Base-by-base conservation (phyloP, 2,797 vertebrate species). In the Channa striata region DNA sequence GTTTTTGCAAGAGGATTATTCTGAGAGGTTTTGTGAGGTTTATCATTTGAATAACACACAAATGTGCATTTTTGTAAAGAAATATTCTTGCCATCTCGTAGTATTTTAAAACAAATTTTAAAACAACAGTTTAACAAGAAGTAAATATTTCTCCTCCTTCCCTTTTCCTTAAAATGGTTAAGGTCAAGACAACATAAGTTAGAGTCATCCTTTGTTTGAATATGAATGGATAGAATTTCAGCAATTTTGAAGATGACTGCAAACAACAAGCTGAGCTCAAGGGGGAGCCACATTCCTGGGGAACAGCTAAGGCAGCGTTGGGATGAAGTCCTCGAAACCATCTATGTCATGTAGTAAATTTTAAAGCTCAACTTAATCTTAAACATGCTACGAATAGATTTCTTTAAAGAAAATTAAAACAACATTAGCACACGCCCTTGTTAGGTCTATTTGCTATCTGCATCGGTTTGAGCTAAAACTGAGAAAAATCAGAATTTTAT, bases 281-380 rank as follows among this genome's bases (percentile, higher is more conserved):
- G 85, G 19, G 62, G 75, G 53, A 21, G 68, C 49, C 23, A 78
- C 19, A 16, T 4, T n/a, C 14, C 52, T 14, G 2, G 47, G 33
- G n/a, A 59, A 54, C 2, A 67, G 49, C 21, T 2, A 1, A 20
- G 11, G 53, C 43, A 50, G 42, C 1, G 9, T 23, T 12, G 6
- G 6, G 48, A 61, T 71, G 52, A 0, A 1, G 36, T 51, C 36
- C 69, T 80, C 43, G 44, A 64, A 82, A 56, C 47, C 43, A 74
- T 25, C 76, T 56, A 80, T 84, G 51, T 74, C 75, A 82, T 72
- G 81, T n/a, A 77, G 21, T 68, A 63, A 80, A 59, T 62, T 59
- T 78, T 68, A 52, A 39, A 53, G 50, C 34, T 57, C 9, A 0
- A 30, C 25, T 30, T 30, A 30, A 2, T 30, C 25, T 30, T 30